Base-by-base conservation (phyloP, 2,888 invertebrate species). In the Drosophila meridionalis region DNA sequence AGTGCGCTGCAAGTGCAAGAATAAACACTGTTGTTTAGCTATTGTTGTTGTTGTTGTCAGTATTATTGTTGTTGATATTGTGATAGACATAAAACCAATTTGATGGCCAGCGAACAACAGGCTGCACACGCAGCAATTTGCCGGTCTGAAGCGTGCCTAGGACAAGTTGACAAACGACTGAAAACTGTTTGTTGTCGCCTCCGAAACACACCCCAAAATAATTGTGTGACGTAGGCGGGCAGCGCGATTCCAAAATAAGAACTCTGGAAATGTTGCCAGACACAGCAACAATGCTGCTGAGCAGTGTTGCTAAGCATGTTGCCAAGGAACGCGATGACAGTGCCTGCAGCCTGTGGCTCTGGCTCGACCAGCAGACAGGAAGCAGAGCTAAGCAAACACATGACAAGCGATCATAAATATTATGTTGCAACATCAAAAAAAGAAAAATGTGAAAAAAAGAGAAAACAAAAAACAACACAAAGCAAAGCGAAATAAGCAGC, bases 111-210 rank as follows among this genome's bases (percentile, higher is more conserved):
- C 26, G 57, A 32, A 55, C 43, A 20, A 43, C 61, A 30, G 45
- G 34, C 34, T 26, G 61, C 56, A 40, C 58, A 42, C 59, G n/a
- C 40, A 20, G 55, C 60, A 50, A 47, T 40, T 43, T 63, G 61
- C 80, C 71, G 66, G 58, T 58, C 57, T 42, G 53, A 57, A 62
- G 62, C 64, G 69, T 59, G 67, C 71, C 65, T 68, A 69, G 58
- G 69, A 61, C 67, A 75, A 76, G 90, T 89, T 89, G 90, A 80
- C 82, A 87, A 73, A 63, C 83, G 87, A 89, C 89, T 89, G 78
- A 80, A 78, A 73, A 70, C 58, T 65, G 67, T 57, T 77, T 73
- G 76, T 47, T 72, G 68, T 69, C 57, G 64, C 65, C 62, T 57
- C 48, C 57, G 69, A 76, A 78, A 76, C 79, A 79, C 84, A 83